phyloP scores from a whole-genome alignment of 2,888 invertebrate species.

The Galeruca laticollis region DNA sequence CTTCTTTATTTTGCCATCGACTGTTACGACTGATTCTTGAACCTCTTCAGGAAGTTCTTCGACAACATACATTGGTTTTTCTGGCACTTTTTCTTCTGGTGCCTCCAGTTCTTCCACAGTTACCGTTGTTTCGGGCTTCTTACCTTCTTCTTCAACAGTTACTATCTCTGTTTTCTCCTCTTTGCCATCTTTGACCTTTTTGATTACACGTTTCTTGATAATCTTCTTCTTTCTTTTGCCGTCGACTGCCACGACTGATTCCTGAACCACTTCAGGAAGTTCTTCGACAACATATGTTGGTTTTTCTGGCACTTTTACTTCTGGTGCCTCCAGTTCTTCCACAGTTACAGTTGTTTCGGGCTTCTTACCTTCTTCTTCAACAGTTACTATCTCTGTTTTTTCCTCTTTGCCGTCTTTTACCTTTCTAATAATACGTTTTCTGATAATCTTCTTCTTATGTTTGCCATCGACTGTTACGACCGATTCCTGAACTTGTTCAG shows the following conservation, averaged over 20 bases:
- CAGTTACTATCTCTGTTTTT: conserved; percentile 54
- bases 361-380: conserved; percentile 64
- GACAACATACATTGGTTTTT: conserved; percentile 37
- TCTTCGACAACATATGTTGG: conserved; percentile 49
- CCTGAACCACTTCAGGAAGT: conserved; percentile 52
- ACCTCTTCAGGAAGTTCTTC: conserved; percentile 55
- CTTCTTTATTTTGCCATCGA: conserved; percentile 56
- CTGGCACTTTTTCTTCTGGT: conserved; percentile 53
- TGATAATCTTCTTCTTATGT: conserved; percentile 44
- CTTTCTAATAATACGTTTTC: conserved; percentile 63
- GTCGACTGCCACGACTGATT: conserved; percentile 40
- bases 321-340: conserved; percentile 54
- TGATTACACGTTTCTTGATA: conserved; percentile 62
- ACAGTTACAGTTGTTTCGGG: conserved; percentile 63
- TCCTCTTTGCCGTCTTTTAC: conserved; percentile 61
- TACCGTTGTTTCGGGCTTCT: conserved; percentile 59
- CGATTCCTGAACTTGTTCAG: conserved; percentile 55
- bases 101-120: conserved; percentile 47
- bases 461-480: conserved; percentile 51
- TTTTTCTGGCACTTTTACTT: conserved; percentile 36
- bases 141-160: conserved; percentile 65
- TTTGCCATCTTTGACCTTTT: conserved; percentile 60
- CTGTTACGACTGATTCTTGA: conserved; percentile 42
- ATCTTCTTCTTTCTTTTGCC: conserved; percentile 49
- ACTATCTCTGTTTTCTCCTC: conserved; percentile 64